Conservation (phyloP, 2,797 vertebrate species). For the Acestrorhynchus altus region DNA sequence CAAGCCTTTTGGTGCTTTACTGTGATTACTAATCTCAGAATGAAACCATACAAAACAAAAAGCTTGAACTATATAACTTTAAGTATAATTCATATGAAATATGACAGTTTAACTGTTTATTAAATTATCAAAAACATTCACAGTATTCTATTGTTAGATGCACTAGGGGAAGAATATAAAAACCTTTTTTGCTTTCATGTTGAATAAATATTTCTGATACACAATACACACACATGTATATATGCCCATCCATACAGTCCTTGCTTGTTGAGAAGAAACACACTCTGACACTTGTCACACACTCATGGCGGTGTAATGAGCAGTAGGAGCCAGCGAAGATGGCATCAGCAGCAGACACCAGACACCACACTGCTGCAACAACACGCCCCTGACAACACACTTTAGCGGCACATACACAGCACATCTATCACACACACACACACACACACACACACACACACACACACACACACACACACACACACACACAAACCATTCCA, state of each 20-base stretch:
- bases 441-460: not conserved
- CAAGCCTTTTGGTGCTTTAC: too few relatives aligned
- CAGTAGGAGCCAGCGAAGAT: slow-evolving; percentile 3
- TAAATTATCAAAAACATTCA: too few relatives aligned
- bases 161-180: too few relatives aligned
- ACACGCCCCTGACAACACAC: not conserved
- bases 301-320: slow-evolving; percentile 20
- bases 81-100: too few relatives aligned
- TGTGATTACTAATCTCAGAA: too few relatives aligned
- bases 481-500: slow-evolving; percentile 10
- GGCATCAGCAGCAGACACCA: not conserved
- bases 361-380: slow-evolving; percentile 9
- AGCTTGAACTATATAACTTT: too few relatives aligned
- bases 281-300: not conserved
- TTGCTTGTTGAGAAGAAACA: not conserved
- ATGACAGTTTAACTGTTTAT: too few relatives aligned
- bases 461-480: not conserved
- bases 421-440: slow-evolving; percentile 48
- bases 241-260: not conserved
- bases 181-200: too few relatives aligned
- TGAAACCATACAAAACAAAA: too few relatives aligned
- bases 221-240: slow-evolving; percentile 40
- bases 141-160: too few relatives aligned
- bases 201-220: not conserved
- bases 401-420: slow-evolving; percentile 6